phyloP scores from a whole-genome alignment of 2,888 invertebrate species.

The Amphipyra berbera region DNA sequence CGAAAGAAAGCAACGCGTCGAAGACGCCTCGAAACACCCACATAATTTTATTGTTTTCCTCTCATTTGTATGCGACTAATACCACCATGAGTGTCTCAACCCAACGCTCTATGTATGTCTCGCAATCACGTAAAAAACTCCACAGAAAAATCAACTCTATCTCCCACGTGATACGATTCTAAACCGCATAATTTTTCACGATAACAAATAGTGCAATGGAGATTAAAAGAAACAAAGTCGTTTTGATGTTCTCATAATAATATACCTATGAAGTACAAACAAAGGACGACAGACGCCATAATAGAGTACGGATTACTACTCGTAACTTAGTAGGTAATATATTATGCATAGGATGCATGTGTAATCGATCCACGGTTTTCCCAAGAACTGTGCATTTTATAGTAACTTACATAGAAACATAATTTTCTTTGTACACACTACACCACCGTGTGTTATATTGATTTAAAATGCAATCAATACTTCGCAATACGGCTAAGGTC shows the following conservation, averaged over 20 bases:
- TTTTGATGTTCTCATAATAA: slow-evolving; percentile 1
- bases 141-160: slow-evolving; percentile 33
- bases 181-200: slow-evolving; percentile 3
- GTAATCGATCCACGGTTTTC: slow-evolving; percentile 38
- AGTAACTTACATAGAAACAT: slow-evolving; percentile 8
- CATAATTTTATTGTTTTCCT: slow-evolving; percentile 64
- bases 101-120: slow-evolving; percentile 40
- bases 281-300: slow-evolving; percentile 5
- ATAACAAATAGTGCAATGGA: slow-evolving; percentile 31
- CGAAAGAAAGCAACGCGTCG: slow-evolving; percentile 60
- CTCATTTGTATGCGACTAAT: slow-evolving; percentile 74
- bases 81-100: slow-evolving; percentile 60
- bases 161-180: slow-evolving; percentile 6
- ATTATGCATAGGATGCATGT: slow-evolving; percentile 39
- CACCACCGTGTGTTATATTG: not conserved
- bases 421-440: slow-evolving; percentile 15
- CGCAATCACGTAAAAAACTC: slow-evolving; percentile 21
- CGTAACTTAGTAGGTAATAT: no score
- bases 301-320: slow-evolving; percentile 2
- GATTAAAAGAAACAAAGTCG: slow-evolving; percentile 29
- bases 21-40: slow-evolving; percentile 58
- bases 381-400: slow-evolving; percentile 22
- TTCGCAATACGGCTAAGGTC: slow-evolving; percentile 1
- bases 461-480: slow-evolving; percentile 49
- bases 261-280: slow-evolving; percentile 4